A percentile compares a stretch with the other conserved stretches of the same genome.
phyloP scores from a whole-genome alignment of 2,113 vertebrate species.

The Daubentonia madagascariensis region DNA sequence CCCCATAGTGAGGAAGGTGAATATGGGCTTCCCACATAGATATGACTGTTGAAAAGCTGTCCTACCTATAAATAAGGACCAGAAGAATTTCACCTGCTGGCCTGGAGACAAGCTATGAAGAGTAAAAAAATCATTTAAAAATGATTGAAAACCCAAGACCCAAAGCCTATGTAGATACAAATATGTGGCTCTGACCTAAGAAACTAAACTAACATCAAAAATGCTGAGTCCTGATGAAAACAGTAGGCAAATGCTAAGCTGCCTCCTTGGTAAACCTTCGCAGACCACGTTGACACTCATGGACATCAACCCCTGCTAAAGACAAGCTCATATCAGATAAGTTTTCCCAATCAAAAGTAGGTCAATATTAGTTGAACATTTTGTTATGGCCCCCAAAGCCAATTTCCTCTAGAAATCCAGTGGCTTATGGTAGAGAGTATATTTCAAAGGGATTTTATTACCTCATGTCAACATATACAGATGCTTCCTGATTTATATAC shows the following conservation, averaged over 20 bases:
- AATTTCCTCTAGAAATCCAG: neutral
- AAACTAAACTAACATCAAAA: neutral
- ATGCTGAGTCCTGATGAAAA: neutral
- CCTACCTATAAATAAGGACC: neutral
- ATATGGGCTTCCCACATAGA: neutral
- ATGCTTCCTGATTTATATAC: neutral
- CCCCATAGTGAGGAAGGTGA: neutral
- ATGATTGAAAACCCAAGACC: neutral
- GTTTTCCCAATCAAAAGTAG: neutral
- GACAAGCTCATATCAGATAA: neutral
- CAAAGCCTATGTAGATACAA: neutral
- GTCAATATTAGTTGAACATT: neutral
- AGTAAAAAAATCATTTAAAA: neutral
- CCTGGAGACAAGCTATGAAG: neutral
- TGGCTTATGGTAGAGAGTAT: neutral
- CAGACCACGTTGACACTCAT: neutral
- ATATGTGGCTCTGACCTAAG: neutral
- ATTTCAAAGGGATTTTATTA: conserved; percentile 19
- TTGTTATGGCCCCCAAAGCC: neutral
- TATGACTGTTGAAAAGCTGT: neutral
- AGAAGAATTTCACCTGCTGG: neutral
- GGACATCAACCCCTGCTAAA: neutral
- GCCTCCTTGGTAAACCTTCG: too few relatives aligned
- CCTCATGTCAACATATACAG: neutral
- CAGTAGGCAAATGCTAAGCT: neutral